These are phyloP conservation scores for Kobus ellipsiprymnus DNA, from an alignment of 2,113 vertebrate genomes.

Conservation along the genomic window DNA sequence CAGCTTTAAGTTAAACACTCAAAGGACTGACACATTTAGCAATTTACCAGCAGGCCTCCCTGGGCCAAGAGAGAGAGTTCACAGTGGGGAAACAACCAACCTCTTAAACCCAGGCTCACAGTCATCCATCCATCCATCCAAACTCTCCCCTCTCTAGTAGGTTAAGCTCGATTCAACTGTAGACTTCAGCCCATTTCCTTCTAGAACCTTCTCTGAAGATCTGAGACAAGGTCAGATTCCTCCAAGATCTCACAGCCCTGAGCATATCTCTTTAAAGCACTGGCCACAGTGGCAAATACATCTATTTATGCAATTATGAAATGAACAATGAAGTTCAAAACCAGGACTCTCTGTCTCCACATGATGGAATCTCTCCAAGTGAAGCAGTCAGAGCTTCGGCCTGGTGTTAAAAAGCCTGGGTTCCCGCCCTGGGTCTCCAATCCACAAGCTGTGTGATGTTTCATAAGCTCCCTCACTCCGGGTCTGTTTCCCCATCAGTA, in stretches of 20 bases:
- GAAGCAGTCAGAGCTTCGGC: background rate
- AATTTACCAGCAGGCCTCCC: constrained; percentile 63
- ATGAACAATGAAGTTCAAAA: background rate
- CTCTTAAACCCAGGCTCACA: background rate
- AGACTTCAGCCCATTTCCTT: background rate
- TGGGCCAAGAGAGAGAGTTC: background rate
- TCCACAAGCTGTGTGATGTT: background rate
- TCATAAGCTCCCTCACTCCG: background rate
- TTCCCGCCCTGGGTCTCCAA: background rate
- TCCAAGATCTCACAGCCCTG: background rate
- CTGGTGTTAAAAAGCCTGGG: background rate
- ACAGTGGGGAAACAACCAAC: background rate
- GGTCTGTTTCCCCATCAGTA: background rate
- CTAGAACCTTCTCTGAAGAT: background rate
- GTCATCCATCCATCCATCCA: background rate
- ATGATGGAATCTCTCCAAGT: background rate
- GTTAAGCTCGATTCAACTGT: background rate
- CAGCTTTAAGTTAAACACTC: constrained; percentile 71
- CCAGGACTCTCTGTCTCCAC: background rate
- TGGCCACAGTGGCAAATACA: background rate
- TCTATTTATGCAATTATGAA: background rate
- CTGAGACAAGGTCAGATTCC: background rate
- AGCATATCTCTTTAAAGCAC: background rate
- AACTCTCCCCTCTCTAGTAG: background rate
- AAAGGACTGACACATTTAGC: constrained; percentile 61